Conservation (phyloP, 1,140 invertebrate species). For the Cherax quadricarinatus region DNA sequence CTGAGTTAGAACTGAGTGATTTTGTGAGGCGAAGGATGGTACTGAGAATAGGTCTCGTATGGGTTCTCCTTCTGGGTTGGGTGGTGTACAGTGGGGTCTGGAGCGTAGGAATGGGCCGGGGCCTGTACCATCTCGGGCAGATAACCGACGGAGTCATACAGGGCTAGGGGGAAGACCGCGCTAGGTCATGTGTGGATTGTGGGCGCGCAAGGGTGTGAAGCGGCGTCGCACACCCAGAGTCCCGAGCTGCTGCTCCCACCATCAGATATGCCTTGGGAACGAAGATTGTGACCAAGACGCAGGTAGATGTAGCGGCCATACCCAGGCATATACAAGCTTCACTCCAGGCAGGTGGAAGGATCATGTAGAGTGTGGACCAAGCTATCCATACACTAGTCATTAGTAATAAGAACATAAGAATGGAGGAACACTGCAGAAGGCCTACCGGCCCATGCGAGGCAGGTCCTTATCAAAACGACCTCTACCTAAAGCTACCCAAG, state of each 20-base stretch:
- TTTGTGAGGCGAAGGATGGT: slow-evolving; percentile 65
- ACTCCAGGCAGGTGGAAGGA: slow-evolving; percentile 77
- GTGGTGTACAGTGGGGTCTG: slow-evolving; percentile 54
- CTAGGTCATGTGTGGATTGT: slow-evolving; percentile 44
- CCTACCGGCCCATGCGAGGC: too few species aligned
- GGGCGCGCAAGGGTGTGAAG: slow-evolving; percentile 69
- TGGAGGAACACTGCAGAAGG: too few species aligned
- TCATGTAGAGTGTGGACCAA: slow-evolving; percentile 79
- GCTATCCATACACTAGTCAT: slow-evolving; percentile 78
- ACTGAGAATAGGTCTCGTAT: slow-evolving; percentile 62
- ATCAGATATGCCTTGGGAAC: slow-evolving; percentile 81
- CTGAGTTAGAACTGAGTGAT: slow-evolving; percentile 52
- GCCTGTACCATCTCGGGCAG: slow-evolving; percentile 66
- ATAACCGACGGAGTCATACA: slow-evolving; percentile 75
- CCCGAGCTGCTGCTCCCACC: slow-evolving; percentile 76
- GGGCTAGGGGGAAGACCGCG: slow-evolving; percentile 73
- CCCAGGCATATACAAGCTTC: slow-evolving; percentile 81
- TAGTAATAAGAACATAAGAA: slow-evolving; percentile 80
- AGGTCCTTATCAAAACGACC: too few species aligned
- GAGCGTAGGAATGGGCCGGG: slow-evolving; percentile 31
- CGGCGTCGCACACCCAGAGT: slow-evolving; percentile 78
- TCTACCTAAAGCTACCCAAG: too few species aligned
- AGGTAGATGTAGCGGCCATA: slow-evolving; percentile 79
- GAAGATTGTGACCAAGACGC: slow-evolving; percentile 79
- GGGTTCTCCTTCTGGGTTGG: slow-evolving; percentile 44